Conservation (phyloP, 2,888 invertebrate genomes). For the Erebia palarica region DNA sequence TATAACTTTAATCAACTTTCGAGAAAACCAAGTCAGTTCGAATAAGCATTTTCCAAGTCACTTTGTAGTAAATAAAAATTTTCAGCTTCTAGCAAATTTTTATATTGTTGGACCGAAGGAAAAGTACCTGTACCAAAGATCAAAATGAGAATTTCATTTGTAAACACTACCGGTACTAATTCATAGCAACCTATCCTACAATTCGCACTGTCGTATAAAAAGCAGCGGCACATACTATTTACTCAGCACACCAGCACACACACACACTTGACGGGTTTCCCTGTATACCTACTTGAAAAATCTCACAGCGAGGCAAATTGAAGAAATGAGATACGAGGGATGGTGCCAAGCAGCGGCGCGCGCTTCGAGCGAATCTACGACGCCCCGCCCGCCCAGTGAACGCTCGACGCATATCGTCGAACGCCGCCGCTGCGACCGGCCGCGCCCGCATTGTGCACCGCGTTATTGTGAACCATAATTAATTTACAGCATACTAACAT, state of each 20-base stretch:
- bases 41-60: too few species aligned
- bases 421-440: slow-evolving; percentile 67
- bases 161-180: not conserved
- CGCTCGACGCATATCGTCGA: slow-evolving; percentile 45
- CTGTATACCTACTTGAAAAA: slow-evolving; percentile 29
- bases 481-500: slow-evolving; percentile 79
- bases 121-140: too few species aligned
- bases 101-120: too few species aligned
- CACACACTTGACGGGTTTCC: slow-evolving; percentile 35
- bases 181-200: not conserved
- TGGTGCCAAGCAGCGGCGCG: slow-evolving; percentile 55
- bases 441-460: slow-evolving; percentile 59
- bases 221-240: slow-evolving; percentile 16
- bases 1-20: not conserved
- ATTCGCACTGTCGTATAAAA: not conserved
- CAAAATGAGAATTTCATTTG: too few species aligned
- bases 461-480: slow-evolving; percentile 71
- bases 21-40: not conserved
- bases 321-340: slow-evolving; percentile 54
- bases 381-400: slow-evolving; percentile 69
- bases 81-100: too few species aligned
- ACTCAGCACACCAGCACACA: slow-evolving; percentile 25
- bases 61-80: too few species aligned
- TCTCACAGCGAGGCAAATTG: slow-evolving; percentile 34
- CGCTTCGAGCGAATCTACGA: slow-evolving; percentile 47